A percentile compares a stretch with the other conserved stretches of the same genome.
phyloP scores from a whole-genome alignment of 2,797 vertebrate genomes.

The Trichosurus vulpecula region DNA sequence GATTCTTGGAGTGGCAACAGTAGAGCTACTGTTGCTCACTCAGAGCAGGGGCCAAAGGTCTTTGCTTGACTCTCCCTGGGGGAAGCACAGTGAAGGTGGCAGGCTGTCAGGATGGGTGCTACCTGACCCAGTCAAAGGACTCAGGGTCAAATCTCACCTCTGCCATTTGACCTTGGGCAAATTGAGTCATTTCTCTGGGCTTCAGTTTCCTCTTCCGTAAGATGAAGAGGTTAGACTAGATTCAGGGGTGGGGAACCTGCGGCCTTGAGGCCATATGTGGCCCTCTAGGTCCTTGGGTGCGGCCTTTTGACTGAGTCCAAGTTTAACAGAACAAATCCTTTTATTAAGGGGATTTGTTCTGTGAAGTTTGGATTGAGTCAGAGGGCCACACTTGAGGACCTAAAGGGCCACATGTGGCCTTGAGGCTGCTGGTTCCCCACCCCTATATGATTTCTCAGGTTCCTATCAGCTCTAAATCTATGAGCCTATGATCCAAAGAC shows the following conservation, averaged over 20 bases:
- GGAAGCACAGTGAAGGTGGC: constrained; percentile 56
- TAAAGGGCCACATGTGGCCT: too few relatives aligned
- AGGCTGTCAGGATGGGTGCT: constrained; percentile 59
- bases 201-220: not conserved
- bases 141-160: not conserved
- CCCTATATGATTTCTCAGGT: not conserved
- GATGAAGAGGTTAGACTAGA: not conserved
- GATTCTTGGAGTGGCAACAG: constrained; percentile 76
- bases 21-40: constrained; percentile 75
- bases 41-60: constrained; percentile 67
- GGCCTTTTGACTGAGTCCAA: too few relatives aligned
- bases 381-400: too few relatives aligned
- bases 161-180: not conserved
- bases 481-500: not conserved
- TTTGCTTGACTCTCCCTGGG: constrained; percentile 79
- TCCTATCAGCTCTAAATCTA: not conserved
- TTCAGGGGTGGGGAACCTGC: too few relatives aligned
- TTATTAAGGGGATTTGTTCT: too few relatives aligned
- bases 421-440: too few relatives aligned
- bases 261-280: too few relatives aligned
- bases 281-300: too few relatives aligned
- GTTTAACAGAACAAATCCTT: too few relatives aligned
- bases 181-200: not conserved
- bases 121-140: not conserved
- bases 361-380: too few relatives aligned